These are phyloP conservation scores for Venustaconcha ellipsiformis DNA, from an alignment of 1,140 invertebrate genomes.

Conservation along the genomic window DNA sequence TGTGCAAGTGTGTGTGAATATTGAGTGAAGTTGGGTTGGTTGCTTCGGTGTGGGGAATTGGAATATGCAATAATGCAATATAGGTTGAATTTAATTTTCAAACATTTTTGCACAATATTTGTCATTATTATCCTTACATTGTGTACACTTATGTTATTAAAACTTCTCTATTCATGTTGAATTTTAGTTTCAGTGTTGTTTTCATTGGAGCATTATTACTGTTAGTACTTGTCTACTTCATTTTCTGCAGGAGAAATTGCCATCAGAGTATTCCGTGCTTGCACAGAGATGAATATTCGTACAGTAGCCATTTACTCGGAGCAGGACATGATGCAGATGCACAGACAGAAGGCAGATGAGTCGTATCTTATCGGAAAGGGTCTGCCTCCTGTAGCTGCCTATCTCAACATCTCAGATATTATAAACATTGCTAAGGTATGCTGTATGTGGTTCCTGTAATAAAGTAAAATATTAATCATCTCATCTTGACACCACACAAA, in stretches of 20 bases:
- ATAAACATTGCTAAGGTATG: conserved; percentile 90
- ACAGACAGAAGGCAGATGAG: conserved; percentile 98
- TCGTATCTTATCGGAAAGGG: conserved; percentile 97
- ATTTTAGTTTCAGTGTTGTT: background rate
- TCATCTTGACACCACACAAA: too few relatives aligned
- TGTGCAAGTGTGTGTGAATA: too few relatives aligned
- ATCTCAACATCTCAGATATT: conserved; percentile 97
- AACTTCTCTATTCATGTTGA: too few relatives aligned
- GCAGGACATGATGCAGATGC: conserved; percentile 98
- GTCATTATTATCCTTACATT: too few relatives aligned
- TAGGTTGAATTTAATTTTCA: too few relatives aligned
- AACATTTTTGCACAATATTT: too few relatives aligned
- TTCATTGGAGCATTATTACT: background rate
- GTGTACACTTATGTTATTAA: too few relatives aligned
- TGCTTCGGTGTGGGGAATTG: too few relatives aligned
- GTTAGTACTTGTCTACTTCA: background rate
- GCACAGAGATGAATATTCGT: conserved; percentile 94
- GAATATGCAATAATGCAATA: too few relatives aligned
- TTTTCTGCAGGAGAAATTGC: conserved; percentile 91
- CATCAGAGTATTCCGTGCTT: conserved; percentile 97
- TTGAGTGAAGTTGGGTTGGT: too few relatives aligned
- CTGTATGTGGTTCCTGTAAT: background rate
- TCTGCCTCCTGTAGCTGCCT: conserved; percentile 94
- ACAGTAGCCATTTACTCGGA: conserved; percentile 98
- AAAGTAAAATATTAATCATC: background rate